Evolutionary conservation across 23 tunicate genomes (phyloP).

Genomic region (Aplidium turbinatum): DNA sequence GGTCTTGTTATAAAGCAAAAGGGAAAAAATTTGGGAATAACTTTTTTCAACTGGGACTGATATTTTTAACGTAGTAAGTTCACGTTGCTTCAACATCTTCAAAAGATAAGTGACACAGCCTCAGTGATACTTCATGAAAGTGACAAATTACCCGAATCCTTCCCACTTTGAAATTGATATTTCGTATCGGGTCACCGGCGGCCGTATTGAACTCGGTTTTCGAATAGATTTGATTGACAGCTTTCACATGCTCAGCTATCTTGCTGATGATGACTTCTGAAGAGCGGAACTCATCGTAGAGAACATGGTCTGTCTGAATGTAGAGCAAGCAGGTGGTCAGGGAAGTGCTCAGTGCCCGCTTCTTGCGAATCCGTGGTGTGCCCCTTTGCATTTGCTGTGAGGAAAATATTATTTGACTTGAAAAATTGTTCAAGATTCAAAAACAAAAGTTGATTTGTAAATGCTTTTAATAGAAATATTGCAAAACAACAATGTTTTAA

Average conservation of each 20-base stretch:
- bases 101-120: too few species aligned
- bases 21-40: too few species aligned
- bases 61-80: too few species aligned
- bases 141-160: slow-evolving; percentile 71
- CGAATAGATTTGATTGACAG: slow-evolving; percentile 55
- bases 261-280: slow-evolving; percentile 51
- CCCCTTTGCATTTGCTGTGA: too few species aligned
- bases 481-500: too few species aligned
- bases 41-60: too few species aligned
- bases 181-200: slow-evolving; percentile 18
- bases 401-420: too few species aligned
- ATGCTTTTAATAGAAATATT: too few species aligned
- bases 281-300: slow-evolving; percentile 27
- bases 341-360: slow-evolving; percentile 26
- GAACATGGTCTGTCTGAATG: slow-evolving; percentile 63
- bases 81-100: too few species aligned
- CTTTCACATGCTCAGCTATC: slow-evolving; percentile 87
- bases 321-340: slow-evolving; percentile 64
- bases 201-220: slow-evolving; percentile 45
- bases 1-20: background rate
- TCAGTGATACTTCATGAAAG: too few species aligned
- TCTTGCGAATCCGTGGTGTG: slow-evolving; percentile 5
- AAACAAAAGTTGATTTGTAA: too few species aligned
- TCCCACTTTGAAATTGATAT: slow-evolving; percentile 71
- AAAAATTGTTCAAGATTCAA: too few species aligned